Percentiles rank a stretch among this genome's conserved stretches.
Evolutionary conservation across 2,113 vertebrate species (phyloP).

Genomic region (Limanda limanda): DNA sequence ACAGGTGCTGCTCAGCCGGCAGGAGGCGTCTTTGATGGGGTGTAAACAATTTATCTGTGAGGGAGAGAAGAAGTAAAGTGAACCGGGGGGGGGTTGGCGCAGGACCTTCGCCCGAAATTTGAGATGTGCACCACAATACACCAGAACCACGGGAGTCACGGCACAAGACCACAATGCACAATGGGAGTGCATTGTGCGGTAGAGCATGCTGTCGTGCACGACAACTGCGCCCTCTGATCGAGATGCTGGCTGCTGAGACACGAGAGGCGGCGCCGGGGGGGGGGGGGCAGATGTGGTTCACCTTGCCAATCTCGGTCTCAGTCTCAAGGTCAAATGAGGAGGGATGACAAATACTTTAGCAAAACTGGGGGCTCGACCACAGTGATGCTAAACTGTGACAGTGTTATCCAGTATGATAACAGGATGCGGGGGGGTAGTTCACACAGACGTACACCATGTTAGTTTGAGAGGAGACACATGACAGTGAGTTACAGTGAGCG

Average conservation of each 20-base stretch:
- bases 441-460: slow-evolving; percentile 34
- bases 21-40: slow-evolving; percentile 90
- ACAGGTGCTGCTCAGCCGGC: slow-evolving; percentile 85
- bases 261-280: too few relatives aligned
- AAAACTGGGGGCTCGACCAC: slow-evolving; percentile 19
- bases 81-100: slow-evolving; percentile 69
- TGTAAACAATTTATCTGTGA: slow-evolving; percentile 97
- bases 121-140: slow-evolving; percentile 47
- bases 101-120: slow-evolving; percentile 11
- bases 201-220: slow-evolving; percentile 22
- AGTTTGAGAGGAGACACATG: slow-evolving; percentile 46
- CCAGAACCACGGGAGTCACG: slow-evolving; percentile 20
- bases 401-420: neutral
- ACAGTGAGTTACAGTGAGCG: slow-evolving; percentile 10
- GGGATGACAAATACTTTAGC: slow-evolving; percentile 17
- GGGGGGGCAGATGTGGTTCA: neutral
- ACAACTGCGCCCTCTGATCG: too few relatives aligned
- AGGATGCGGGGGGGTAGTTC: neutral
- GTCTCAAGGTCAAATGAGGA: neutral
- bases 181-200: slow-evolving; percentile 26
- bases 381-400: slow-evolving; percentile 20
- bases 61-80: slow-evolving; percentile 83
- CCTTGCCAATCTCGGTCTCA: neutral
- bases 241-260: too few relatives aligned
- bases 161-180: slow-evolving; percentile 54